Conservation (phyloP, 2,888 invertebrate genomes). For the Dynastes tityus region DNA sequence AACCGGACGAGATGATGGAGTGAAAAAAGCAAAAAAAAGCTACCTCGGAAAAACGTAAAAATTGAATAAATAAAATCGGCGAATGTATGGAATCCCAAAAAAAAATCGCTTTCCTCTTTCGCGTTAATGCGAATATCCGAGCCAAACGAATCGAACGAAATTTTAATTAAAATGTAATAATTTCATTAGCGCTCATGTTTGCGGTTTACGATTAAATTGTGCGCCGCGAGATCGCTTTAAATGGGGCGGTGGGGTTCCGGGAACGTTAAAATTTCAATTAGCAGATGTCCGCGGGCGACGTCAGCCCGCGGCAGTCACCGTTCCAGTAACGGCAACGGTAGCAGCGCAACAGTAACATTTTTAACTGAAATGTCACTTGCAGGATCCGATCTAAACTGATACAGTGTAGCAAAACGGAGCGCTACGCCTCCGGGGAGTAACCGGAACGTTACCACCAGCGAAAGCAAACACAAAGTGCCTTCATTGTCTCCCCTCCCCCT, state of each 20-base stretch:
- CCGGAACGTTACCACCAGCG: constrained; percentile 26
- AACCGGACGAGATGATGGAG: constrained; percentile 19
- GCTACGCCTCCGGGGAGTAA: constrained; percentile 51
- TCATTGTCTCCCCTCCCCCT: not conserved
- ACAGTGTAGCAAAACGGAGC: constrained; percentile 65
- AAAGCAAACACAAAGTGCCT: constrained; percentile 58
- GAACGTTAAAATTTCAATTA: constrained; percentile 67
- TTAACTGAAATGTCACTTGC: constrained; percentile 69
- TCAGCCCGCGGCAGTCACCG: constrained; percentile 27
- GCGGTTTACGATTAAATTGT: constrained; percentile 63
- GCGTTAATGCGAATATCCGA: constrained; percentile 48
- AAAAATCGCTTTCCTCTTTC: not conserved
- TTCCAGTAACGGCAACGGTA: constrained; percentile 6
- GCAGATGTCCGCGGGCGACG: constrained; percentile 61
- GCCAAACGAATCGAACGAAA: constrained; percentile 66
- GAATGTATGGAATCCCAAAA: constrained; percentile 4
- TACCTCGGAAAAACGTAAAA: not conserved
- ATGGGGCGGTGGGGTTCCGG: not conserved
- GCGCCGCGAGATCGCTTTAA: constrained; percentile 60
- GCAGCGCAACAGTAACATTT: constrained; percentile 59
- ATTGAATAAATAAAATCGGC: constrained; percentile 1
- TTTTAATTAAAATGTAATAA: constrained; percentile 70
- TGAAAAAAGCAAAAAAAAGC: not conserved
- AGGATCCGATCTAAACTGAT: constrained; percentile 64
- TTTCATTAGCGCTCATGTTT: constrained; percentile 66